These are phyloP conservation scores for Diplolepis rosae DNA, from an alignment of 2,888 invertebrate species.

Conservation along the genomic window DNA sequence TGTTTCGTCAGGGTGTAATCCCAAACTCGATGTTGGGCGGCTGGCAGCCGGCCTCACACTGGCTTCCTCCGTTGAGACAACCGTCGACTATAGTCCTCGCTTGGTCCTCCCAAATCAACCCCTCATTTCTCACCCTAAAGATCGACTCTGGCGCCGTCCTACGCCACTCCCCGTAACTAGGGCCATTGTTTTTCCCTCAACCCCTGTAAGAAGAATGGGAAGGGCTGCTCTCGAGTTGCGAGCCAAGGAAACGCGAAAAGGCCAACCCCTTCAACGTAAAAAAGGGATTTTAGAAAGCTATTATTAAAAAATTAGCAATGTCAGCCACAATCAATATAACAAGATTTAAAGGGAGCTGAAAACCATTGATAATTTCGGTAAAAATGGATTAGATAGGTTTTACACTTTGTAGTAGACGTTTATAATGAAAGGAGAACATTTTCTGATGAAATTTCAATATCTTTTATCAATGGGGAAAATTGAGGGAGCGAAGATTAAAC, in stretches of 20 bases:
- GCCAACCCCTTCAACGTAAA: conserved; percentile 5
- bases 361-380: conserved; percentile 4
- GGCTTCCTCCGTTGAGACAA: conserved; percentile 53
- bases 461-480: too few species aligned
- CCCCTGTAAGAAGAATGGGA: conserved; percentile 16
- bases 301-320: conserved; percentile 16
- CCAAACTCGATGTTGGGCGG: conserved; percentile 69
- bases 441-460: too few species aligned
- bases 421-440: not conserved
- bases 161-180: conserved; percentile 47
- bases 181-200: conserved; percentile 35
- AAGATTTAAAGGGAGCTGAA: not conserved
- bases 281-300: not conserved
- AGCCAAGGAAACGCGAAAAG: conserved; percentile 21
- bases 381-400: not conserved
- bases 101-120: conserved; percentile 54
- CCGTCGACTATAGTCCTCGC: conserved; percentile 59
- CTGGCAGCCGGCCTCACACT: conserved; percentile 73
- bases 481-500: too few species aligned
- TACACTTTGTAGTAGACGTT: not conserved
- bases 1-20: conserved; percentile 52
- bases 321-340: not conserved
- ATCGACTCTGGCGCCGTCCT: conserved; percentile 48
- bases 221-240: conserved; percentile 2
- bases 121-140: conserved; percentile 49